Evolutionary conservation across 2,113 vertebrate genomes (phyloP).

Genomic region (Scopus umbretta): DNA sequence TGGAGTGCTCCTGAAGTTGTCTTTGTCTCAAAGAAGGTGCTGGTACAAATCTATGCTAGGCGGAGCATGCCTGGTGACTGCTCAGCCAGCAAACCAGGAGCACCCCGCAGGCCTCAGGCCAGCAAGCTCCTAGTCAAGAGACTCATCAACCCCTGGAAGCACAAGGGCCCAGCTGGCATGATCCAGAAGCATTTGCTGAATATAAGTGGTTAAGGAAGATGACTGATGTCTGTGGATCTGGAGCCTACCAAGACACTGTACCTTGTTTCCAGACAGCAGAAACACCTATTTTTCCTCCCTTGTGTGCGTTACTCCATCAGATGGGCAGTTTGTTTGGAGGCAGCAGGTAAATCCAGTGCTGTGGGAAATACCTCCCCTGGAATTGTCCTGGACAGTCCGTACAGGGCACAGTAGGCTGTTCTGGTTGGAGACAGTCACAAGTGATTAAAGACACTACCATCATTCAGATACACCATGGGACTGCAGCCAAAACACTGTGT

Average conservation of each 20-base stretch:
- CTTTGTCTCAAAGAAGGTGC: background rate
- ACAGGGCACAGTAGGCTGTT: background rate
- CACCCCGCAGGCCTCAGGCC: background rate
- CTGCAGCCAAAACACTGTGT: background rate
- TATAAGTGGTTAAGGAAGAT: background rate
- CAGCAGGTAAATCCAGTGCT: background rate
- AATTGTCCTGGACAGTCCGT: background rate
- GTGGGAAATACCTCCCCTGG: background rate
- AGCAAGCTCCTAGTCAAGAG: background rate
- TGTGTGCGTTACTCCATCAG: background rate
- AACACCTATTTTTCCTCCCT: background rate
- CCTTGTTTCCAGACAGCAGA: background rate
- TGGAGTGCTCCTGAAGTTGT: background rate
- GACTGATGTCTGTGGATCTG: background rate
- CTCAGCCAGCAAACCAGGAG: background rate
- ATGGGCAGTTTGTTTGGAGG: background rate
- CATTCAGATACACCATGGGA: background rate
- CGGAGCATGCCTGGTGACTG: background rate
- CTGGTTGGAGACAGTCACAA: background rate
- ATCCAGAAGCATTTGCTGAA: background rate
- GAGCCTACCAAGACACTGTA: background rate
- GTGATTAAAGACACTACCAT: background rate
- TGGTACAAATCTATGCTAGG: background rate
- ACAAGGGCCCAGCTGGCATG: background rate
- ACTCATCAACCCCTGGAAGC: background rate